These are phyloP conservation scores for Echinops telfairi DNA, from an alignment of 2,113 vertebrate species.

Conservation along the genomic window DNA sequence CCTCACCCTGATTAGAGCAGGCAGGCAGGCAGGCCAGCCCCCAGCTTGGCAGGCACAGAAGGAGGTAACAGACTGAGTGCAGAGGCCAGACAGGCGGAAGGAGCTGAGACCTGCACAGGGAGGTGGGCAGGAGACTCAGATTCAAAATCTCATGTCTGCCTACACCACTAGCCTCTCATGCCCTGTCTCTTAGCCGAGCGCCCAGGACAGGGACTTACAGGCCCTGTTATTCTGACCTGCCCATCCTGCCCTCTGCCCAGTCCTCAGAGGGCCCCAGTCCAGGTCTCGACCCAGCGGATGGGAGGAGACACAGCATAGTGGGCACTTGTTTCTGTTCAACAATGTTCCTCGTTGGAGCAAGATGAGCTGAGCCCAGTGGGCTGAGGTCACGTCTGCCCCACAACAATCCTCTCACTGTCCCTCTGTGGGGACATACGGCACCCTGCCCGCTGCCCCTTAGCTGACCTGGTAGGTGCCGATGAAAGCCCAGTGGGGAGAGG, in stretches of 20 bases:
- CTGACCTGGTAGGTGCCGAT: background rate
- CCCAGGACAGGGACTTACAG: background rate
- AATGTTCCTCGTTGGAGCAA: background rate
- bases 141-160: background rate
- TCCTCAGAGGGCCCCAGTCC: background rate
- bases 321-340: background rate
- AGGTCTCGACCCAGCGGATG: background rate
- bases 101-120: background rate
- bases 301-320: background rate
- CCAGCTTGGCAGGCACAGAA: background rate
- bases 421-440: background rate
- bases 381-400: conserved; percentile 56
- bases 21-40: background rate
- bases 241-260: background rate
- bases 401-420: conserved; percentile 55
- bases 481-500: background rate
- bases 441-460: background rate
- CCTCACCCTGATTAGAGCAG: background rate
- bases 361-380: background rate
- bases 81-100: background rate
- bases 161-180: background rate
- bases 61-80: too few species aligned
- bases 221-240: background rate
- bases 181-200: background rate
- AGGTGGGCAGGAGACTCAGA: background rate